A percentile compares a stretch with the other conserved stretches of the same genome.
These are phyloP conservation scores for Albula glossodonta DNA, from an alignment of 2,113 vertebrate genomes.

Conservation along the genomic window DNA sequence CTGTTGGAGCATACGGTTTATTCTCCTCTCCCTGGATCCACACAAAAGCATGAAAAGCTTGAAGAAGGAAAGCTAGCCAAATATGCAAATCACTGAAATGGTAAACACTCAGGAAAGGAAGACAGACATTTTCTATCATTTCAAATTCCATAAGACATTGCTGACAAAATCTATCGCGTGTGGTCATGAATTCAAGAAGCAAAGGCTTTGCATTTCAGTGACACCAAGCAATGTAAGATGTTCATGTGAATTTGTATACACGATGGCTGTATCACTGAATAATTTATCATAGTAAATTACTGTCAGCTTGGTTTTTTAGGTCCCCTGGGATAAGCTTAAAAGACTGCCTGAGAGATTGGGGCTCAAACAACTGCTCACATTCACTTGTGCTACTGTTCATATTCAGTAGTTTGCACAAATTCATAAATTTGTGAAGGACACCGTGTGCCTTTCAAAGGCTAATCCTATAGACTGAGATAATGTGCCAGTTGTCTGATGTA, in stretches of 20 bases:
- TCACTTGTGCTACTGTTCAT: not conserved
- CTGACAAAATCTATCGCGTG: not conserved
- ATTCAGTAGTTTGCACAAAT: not conserved
- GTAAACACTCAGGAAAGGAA: not conserved
- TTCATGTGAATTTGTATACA: not conserved
- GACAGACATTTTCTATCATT: not conserved
- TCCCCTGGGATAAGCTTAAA: not conserved
- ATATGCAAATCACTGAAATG: not conserved
- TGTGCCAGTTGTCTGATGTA: not conserved
- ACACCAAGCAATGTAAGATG: not conserved
- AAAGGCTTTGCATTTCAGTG: not conserved
- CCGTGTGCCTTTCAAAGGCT: not conserved
- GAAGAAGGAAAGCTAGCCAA: not conserved
- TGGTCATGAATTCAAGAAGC: not conserved
- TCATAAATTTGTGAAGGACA: not conserved
- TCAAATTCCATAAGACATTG: not conserved
- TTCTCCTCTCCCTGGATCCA: not conserved
- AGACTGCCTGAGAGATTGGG: not conserved
- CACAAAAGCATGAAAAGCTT: not conserved
- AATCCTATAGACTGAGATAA: not conserved
- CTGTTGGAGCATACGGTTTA: not conserved
- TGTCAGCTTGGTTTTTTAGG: not conserved
- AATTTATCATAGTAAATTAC: not conserved
- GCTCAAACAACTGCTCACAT: not conserved
- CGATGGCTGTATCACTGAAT: not conserved